phyloP scores from a whole-genome alignment of 2,113 vertebrate genomes.

The Calidris pugnax region DNA sequence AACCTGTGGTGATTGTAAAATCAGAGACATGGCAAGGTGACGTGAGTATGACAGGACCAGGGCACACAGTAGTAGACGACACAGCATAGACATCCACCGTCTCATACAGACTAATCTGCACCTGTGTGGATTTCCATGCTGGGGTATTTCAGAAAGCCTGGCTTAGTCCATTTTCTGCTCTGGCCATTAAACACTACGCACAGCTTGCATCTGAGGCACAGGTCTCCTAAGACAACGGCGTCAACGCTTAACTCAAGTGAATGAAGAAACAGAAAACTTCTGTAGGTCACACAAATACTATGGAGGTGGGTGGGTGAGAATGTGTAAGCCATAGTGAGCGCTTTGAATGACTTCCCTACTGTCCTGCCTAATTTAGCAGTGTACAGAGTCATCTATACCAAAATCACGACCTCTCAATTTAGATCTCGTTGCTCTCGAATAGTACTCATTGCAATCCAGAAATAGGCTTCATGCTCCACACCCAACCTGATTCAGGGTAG shows the following conservation, averaged over 20 bases:
- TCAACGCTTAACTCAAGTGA: not conserved
- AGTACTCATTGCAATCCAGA: not conserved
- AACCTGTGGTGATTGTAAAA: not conserved
- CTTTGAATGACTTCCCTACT: not conserved
- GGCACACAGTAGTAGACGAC: not conserved
- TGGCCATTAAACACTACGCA: not conserved
- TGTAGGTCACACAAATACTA: not conserved
- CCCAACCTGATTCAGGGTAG: not conserved
- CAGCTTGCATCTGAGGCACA: not conserved
- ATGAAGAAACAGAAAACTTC: not conserved
- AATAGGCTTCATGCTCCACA: not conserved
- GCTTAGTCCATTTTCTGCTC: not conserved
- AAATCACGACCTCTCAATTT: not conserved
- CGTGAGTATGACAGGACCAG: not conserved
- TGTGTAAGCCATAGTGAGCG: not conserved
- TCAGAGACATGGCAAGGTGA: not conserved
- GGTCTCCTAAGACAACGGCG: not conserved
- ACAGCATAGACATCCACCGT: not conserved
- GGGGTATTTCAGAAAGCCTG: not conserved
- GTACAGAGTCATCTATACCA: not conserved
- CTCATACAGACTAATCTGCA: not conserved
- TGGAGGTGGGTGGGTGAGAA: constrained; percentile 21
- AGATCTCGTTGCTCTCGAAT: fast-evolving
- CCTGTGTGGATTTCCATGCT: not conserved
- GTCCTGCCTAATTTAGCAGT: not conserved